Base-by-base conservation (phyloP, 2,797 vertebrate species). In the Falco novaeseelandiae region DNA sequence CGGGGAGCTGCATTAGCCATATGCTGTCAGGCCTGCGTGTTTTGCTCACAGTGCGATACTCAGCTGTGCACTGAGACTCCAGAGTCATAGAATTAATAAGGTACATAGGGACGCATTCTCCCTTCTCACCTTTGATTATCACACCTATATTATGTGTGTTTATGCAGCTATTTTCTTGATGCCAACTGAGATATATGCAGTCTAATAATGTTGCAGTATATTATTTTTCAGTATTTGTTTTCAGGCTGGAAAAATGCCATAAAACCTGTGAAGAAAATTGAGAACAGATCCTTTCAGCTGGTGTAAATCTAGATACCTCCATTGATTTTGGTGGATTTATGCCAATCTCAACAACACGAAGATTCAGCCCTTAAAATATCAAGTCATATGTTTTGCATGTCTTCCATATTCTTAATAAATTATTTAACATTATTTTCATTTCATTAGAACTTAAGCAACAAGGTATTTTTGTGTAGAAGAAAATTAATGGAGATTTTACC, bases 181-280 rank as follows among this genome's bases (percentile, higher is more conserved):
- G 77, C 51, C 5, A 5, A 71, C 80, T 36, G 77, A 81, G 77
- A 86, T 78, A 93, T 6, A 83, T 2, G 7, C 66, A 48, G 51
- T 27, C 87, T 52, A 88, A 80, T 88, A 93, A 95, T 5, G 5
- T 51, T 82, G 62, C 48, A 73, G 63, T 82, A 38, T 65, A 67
- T 85, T 85, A 77, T 90, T 94, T 95, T 93, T 82, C 71, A 89
- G 59, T 77, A 57, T 95, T 94, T 90, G 86, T 86, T 97, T 95
- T 85, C 59, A 65, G 63, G 79, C 55, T 93, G 70, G 85, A 94
- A 85, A 89, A 90, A 83, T 65, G 76, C 88, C 21, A 7, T 63
- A 80, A 93, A 95, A 96, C 66, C 81, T 63, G 38, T 57, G 67
- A 93, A 73, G 40, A 95, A 94, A 97, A 96, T 90, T 96, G 74